These are phyloP conservation scores for Empidonax traillii DNA, from an alignment of 2,113 vertebrate species.

Conservation along the genomic window DNA sequence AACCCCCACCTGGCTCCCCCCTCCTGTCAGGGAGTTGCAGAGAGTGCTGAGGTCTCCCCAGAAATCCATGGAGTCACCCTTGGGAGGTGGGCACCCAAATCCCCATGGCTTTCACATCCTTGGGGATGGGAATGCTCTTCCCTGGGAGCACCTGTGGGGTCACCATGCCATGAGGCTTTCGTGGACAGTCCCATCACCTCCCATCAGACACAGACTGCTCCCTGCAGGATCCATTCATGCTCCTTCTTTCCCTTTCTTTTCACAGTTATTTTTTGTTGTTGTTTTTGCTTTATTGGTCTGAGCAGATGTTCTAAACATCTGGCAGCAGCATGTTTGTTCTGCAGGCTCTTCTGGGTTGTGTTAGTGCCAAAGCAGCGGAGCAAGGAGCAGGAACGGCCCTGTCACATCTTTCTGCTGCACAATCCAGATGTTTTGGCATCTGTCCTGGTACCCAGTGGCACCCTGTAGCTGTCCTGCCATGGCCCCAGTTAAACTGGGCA, in stretches of 20 bases:
- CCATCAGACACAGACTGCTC: background rate
- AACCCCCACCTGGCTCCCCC: no score
- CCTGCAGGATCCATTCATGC: background rate
- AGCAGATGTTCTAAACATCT: slow-evolving; percentile 73
- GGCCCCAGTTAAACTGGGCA: background rate
- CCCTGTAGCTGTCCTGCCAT: background rate
- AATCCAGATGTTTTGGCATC: background rate
- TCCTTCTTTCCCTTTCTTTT: background rate
- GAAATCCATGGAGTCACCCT: background rate
- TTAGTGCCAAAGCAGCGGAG: background rate
- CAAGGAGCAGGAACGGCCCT: background rate
- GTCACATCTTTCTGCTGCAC: background rate
- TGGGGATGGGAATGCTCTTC: accelerated
- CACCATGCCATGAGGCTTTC: accelerated
- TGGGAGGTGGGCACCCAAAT: background rate
- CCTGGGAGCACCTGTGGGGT: background rate
- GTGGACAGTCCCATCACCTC: background rate
- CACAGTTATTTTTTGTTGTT: background rate
- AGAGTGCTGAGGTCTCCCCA: background rate
- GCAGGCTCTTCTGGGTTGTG: background rate
- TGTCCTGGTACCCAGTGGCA: background rate
- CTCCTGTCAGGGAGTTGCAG: no score
- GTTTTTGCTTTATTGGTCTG: slow-evolving; percentile 36
- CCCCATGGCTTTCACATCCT: accelerated
- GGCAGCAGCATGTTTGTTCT: slow-evolving; percentile 36